Evolutionary conservation across 2,113 vertebrate genomes (phyloP).

Genomic region (Campylomormyrus numenius): DNA sequence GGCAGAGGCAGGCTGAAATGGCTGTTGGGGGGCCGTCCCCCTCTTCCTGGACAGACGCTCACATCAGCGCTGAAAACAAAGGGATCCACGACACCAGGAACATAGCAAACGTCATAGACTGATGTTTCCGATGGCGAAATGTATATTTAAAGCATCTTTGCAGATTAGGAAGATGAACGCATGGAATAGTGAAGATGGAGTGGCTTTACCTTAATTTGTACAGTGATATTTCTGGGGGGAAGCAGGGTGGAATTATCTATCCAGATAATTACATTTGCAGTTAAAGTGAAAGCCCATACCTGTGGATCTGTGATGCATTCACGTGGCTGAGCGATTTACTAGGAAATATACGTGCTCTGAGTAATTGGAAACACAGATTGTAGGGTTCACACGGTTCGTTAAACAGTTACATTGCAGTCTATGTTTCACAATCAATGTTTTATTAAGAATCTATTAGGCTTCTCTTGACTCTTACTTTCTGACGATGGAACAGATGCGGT

Average conservation of each 20-base stretch:
- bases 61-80: not conserved
- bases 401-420: slow-evolving; percentile 39
- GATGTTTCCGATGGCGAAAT: not conserved
- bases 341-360: slow-evolving; percentile 20
- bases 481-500: not conserved
- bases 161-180: not conserved
- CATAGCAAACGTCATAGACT: not conserved
- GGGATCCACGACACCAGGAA: not conserved
- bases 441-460: slow-evolving; percentile 44
- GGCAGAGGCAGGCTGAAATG: not conserved
- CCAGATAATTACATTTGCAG: not conserved
- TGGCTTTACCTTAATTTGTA: not conserved
- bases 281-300: not conserved
- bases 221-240: not conserved
- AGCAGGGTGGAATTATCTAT: not conserved
- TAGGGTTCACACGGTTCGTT: slow-evolving; percentile 46
- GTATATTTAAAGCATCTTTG: not conserved
- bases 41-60: not conserved
- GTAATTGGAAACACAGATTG: slow-evolving; percentile 55
- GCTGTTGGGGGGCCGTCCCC: not conserved
- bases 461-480: slow-evolving; percentile 12
- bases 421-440: slow-evolving; percentile 33
- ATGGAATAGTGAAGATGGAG: not conserved
- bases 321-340: not conserved
- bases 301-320: not conserved